Evolutionary conservation across 2,888 invertebrate species (phyloP), one percentile per base, ranked within the genome.

Genomic region (Deroplatys truncata): DNA sequence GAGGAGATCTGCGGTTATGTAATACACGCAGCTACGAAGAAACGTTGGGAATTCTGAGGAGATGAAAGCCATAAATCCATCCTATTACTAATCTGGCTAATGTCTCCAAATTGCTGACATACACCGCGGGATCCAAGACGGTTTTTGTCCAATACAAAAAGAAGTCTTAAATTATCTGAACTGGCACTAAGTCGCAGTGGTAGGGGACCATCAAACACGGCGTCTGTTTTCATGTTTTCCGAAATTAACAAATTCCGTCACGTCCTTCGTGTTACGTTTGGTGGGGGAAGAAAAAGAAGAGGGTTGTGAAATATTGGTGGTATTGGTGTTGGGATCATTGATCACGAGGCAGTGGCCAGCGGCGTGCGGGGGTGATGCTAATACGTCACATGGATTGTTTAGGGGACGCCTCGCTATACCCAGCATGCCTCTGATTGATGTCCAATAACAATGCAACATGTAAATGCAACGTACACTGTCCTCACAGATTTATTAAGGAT

Each of bases 181-280:
- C 56, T 72, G 56, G 56, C 56, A 72, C 4, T 16, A 72, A 72
- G 56, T 72, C 56, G 56, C 56, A 72, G 56, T 25, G 56, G 25
- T 16, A 25, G 56, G 56, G 56, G 56, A 16, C 56, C 56, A 72
- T 72, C 56, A 72, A 72, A 72, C 56, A 72, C 56, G 56, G 56
- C 56, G 56, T 72, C 56, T 87, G 87, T 83, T 87, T 87, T 35
- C 35, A n/a, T 35, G 31, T 88, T 28, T 82, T 43, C 83, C 83
- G 84, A 88, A 90, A 90, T 90, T 88, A 90, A 90, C 89, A 82
- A 90, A 90, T 90, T 90, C 90, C 89, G 82, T 90, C 90, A 90
- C 90, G 90, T 90, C 84, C 43, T 89, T 82, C 83, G 87, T 87
- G 56, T 72, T 72, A 72, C 56, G 56, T 16, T 72, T 72, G 56